These are phyloP conservation scores for Elmis aenea DNA, from an alignment of 2,888 invertebrate genomes.

Conservation along the genomic window DNA sequence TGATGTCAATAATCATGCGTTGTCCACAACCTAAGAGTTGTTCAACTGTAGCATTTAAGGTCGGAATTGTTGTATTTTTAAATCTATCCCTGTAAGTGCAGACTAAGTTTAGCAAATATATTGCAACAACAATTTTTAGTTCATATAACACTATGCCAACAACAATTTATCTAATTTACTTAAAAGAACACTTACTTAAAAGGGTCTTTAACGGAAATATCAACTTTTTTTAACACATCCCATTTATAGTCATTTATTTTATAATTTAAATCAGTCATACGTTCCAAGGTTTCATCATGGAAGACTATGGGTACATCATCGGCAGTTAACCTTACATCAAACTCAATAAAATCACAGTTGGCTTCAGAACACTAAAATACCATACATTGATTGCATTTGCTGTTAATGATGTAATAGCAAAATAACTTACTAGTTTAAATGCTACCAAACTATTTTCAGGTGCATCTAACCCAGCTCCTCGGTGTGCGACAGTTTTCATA, in stretches of 20 bases:
- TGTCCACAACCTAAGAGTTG: slow-evolving; percentile 62
- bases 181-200: slow-evolving; percentile 49
- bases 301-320: slow-evolving; percentile 72
- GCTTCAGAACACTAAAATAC: slow-evolving; percentile 59
- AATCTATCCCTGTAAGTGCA: slow-evolving; percentile 60
- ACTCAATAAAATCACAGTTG: slow-evolving; percentile 70
- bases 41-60: slow-evolving; percentile 65
- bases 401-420: slow-evolving; percentile 1
- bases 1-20: slow-evolving; percentile 74
- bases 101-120: neutral
- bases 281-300: slow-evolving; percentile 68
- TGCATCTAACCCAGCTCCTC: slow-evolving; percentile 71
- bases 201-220: slow-evolving; percentile 66
- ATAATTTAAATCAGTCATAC: slow-evolving; percentile 56
- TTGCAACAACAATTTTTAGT: slow-evolving; percentile 7
- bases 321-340: slow-evolving; percentile 68
- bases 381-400: neutral
- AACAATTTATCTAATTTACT: neutral
- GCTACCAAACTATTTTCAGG: slow-evolving; percentile 77
- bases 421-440: slow-evolving; percentile 56
- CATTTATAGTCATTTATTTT: slow-evolving; percentile 56
- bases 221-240: slow-evolving; percentile 57
- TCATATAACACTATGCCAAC: neutral
- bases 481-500: slow-evolving; percentile 65
- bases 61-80: slow-evolving; percentile 57